Conservation (phyloP, 2,797 vertebrate species). For the Neosilurus hyrtlii region DNA sequence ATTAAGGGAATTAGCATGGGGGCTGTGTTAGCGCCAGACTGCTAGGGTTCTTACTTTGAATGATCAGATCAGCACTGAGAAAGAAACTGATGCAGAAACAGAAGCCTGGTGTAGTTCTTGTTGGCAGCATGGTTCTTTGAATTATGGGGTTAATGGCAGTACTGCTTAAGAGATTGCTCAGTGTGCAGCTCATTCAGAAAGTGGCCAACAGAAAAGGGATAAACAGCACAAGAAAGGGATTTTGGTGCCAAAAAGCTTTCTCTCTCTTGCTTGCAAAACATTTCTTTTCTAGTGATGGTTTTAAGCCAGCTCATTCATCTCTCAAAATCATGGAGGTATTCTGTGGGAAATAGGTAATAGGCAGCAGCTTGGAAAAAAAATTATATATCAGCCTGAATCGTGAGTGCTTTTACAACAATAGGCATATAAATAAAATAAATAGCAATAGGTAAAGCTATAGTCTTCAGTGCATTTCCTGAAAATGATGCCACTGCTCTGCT, state of each 20-base stretch:
- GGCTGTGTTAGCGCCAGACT: slow-evolving; percentile 42
- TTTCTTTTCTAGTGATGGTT: slow-evolving; percentile 29
- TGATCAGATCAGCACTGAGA: slow-evolving; percentile 24
- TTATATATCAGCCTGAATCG: not conserved
- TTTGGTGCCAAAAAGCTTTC: slow-evolving; percentile 33
- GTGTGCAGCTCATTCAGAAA: slow-evolving; percentile 47
- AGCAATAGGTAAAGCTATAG: not conserved
- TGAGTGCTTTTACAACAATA: not conserved
- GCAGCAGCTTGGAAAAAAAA: not conserved
- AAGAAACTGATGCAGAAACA: not conserved
- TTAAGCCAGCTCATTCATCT: slow-evolving; percentile 33
- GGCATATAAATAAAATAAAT: too few relatives aligned
- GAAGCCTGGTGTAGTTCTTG: slow-evolving; percentile 23
- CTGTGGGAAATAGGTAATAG: not conserved
- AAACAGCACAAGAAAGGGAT: slow-evolving; percentile 56
- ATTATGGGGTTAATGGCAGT: slow-evolving; percentile 64
- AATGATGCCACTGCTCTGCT: slow-evolving; percentile 53
- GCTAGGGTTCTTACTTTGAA: slow-evolving; percentile 45
- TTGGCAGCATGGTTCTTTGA: slow-evolving; percentile 51
- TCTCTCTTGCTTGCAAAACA: slow-evolving; percentile 11
- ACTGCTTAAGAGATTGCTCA: slow-evolving; percentile 54
- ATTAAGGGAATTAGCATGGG: slow-evolving; percentile 51
- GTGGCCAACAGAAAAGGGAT: slow-evolving; percentile 39
- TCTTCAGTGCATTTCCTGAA: slow-evolving; percentile 48
- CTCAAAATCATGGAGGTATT: not conserved